phyloP scores from a whole-genome alignment of 2,888 invertebrate genomes.

The Oconnorella tubifera region DNA sequence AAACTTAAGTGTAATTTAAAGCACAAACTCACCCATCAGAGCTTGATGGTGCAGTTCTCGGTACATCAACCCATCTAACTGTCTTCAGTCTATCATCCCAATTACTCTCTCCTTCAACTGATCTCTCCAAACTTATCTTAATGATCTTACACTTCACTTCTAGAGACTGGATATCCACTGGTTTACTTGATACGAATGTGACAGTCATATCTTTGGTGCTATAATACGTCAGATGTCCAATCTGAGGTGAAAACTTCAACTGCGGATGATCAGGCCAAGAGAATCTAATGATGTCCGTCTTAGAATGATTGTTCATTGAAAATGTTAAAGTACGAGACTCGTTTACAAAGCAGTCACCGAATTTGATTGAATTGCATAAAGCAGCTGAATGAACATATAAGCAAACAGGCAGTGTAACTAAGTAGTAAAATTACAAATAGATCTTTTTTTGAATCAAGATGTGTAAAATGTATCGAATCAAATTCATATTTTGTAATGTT shows the following conservation, averaged over 20 bases:
- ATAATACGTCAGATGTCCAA: slow-evolving; percentile 52
- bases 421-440: no score
- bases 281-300: slow-evolving; percentile 48
- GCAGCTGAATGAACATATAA: slow-evolving; percentile 18
- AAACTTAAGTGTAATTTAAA: no score
- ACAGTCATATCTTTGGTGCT: slow-evolving; percentile 60
- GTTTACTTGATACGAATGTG: slow-evolving; percentile 59
- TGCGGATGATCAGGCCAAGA: slow-evolving; percentile 49
- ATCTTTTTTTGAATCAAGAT: no score
- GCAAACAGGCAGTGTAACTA: no score
- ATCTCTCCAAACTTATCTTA: slow-evolving; percentile 52
- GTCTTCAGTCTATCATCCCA: slow-evolving; percentile 56
- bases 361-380: slow-evolving; percentile 46
- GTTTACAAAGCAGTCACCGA: slow-evolving; percentile 54
- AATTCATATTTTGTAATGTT: no score
- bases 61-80: slow-evolving; percentile 54
- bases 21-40: slow-evolving; percentile 5
- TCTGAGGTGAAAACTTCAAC: slow-evolving; percentile 59
- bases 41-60: not conserved
- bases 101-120: slow-evolving; percentile 45
- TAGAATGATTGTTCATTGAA: slow-evolving; percentile 53
- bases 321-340: slow-evolving; percentile 50
- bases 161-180: slow-evolving; percentile 46
- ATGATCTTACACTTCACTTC: slow-evolving; percentile 46
- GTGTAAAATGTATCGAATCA: no score